Percentiles rank a stretch among this genome's conserved stretches.
phyloP scores from a whole-genome alignment of 2,797 vertebrate genomes.

The Glyptemys insculpta region DNA sequence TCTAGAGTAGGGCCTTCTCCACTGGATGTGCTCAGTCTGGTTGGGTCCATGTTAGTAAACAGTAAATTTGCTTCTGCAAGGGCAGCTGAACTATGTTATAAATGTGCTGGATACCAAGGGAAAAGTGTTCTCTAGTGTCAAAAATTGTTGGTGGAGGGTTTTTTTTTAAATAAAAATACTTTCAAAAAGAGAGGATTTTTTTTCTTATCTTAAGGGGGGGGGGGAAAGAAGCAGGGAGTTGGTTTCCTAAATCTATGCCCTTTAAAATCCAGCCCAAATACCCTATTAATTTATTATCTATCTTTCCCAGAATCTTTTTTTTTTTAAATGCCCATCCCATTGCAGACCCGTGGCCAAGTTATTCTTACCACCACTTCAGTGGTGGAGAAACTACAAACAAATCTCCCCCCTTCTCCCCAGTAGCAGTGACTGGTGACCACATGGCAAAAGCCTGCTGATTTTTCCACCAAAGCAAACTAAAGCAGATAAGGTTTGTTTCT shows the following conservation, averaged over 20 bases:
- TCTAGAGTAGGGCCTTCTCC: neutral
- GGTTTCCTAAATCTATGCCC: constrained; percentile 54
- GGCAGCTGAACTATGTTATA: constrained; percentile 43
- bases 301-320: constrained; percentile 10
- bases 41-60: constrained; percentile 25
- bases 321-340: neutral
- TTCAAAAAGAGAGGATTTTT: constrained; percentile 77
- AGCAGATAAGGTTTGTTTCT: constrained; percentile 47
- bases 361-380: neutral
- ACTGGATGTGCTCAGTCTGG: neutral
- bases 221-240: constrained; percentile 72
- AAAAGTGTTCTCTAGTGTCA: constrained; percentile 65
- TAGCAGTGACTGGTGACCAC: constrained; percentile 6
- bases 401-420: neutral
- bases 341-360: neutral
- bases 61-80: constrained; percentile 9
- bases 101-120: constrained; percentile 62
- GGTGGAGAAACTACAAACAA: neutral
- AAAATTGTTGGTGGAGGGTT: constrained; percentile 68
- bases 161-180: constrained; percentile 65
- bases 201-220: constrained; percentile 70
- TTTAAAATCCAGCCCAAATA: constrained; percentile 64
- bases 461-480: neutral
- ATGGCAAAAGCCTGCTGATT: neutral
- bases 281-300: constrained; percentile 67